Percentiles rank a stretch among this genome's conserved stretches.
phyloP scores from a whole-genome alignment of 2,113 vertebrate species.

The Garra rufa region DNA sequence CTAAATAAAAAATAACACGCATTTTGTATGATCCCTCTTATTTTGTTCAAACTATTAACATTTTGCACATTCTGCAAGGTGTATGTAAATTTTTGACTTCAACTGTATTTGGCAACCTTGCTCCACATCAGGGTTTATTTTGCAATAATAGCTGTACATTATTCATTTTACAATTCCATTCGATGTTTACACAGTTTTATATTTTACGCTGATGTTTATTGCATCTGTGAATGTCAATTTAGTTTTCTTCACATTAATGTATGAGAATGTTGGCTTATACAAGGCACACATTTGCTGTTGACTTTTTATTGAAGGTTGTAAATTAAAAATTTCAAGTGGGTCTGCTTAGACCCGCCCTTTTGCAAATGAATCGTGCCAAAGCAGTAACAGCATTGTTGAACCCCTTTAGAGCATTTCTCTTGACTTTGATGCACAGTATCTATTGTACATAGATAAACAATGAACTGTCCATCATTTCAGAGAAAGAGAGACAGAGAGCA shows the following conservation, averaged over 20 bases:
- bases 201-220: neutral
- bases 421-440: conserved; percentile 18
- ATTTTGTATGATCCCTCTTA: no score
- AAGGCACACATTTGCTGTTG: neutral
- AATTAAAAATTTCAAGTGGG: neutral
- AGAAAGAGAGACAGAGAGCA: conserved; percentile 15
- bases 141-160: neutral
- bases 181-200: neutral
- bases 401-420: neutral
- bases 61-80: no score
- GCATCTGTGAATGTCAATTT: neutral
- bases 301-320: conserved; percentile 7
- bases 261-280: neutral
- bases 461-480: conserved; percentile 44
- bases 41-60: no score
- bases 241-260: conserved; percentile 3
- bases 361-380: neutral
- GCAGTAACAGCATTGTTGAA: neutral
- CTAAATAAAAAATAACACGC: no score
- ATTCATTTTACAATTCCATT: neutral
- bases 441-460: conserved; percentile 39
- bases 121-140: neutral
- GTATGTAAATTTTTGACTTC: no score
- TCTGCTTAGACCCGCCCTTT: neutral
- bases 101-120: no score